phyloP scores from a whole-genome alignment of 2,113 vertebrate genomes.

The Saccopteryx leptura region DNA sequence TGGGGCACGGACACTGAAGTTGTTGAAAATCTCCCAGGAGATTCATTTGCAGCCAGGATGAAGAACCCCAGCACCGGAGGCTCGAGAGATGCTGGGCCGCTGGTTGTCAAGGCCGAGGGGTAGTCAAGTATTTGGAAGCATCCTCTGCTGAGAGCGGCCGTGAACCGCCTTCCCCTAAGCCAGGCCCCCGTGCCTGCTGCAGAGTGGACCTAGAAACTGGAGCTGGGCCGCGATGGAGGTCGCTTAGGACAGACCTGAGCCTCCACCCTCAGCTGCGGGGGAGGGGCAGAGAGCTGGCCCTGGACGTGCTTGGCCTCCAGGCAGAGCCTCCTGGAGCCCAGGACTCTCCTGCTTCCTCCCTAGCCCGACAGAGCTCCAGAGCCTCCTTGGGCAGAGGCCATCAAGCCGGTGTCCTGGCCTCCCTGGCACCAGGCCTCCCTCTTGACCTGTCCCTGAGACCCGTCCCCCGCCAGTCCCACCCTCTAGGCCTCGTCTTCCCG shows the following conservation, averaged over 20 bases:
- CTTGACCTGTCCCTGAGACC: background rate
- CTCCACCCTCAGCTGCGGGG: fast-evolving
- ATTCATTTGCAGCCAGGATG: background rate
- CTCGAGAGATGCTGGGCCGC: background rate
- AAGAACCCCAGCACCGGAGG: background rate
- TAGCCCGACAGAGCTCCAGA: background rate
- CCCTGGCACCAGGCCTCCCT: background rate
- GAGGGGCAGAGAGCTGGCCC: background rate
- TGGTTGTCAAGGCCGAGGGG: background rate
- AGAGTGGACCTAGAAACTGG: background rate
- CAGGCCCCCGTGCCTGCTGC: background rate
- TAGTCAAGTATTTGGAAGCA: background rate
- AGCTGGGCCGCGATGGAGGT: background rate
- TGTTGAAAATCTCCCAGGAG: background rate
- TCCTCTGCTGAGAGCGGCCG: background rate
- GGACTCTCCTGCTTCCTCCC: background rate
- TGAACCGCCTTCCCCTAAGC: background rate
- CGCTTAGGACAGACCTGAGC: background rate
- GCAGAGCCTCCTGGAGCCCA: background rate
- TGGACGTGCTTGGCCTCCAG: background rate
- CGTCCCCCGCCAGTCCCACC: background rate
- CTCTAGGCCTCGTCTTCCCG: too few species aligned
- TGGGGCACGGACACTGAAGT: background rate
- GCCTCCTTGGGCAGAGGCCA: background rate
- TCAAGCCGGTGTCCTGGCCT: background rate